Percentiles rank a stretch among this genome's conserved stretches.
phyloP scores from a whole-genome alignment of 2,113 vertebrate genomes.

The Anser cygnoides region DNA sequence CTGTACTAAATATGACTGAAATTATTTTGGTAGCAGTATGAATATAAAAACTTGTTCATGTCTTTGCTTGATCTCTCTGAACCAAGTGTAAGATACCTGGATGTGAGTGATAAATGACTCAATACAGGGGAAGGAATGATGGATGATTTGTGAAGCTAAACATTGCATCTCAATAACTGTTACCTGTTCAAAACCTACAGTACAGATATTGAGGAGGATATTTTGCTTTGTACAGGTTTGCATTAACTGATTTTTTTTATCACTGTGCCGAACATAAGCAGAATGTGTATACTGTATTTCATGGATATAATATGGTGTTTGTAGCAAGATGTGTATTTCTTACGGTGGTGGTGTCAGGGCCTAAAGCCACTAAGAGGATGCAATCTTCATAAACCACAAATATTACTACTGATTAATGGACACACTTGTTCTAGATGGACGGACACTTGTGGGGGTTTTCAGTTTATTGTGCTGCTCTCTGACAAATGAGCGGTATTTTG shows the following conservation, averaged over 20 bases:
- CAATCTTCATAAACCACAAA: not conserved
- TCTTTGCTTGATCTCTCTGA: not conserved
- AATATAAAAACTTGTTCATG: not conserved
- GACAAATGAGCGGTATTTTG: not conserved
- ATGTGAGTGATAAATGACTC: not conserved
- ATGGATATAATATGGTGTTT: not conserved
- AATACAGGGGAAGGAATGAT: not conserved
- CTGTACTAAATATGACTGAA: not conserved
- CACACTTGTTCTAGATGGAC: not conserved
- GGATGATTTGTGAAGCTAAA: not conserved
- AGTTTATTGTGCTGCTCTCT: not conserved
- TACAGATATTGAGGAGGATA: rapidly evolving
- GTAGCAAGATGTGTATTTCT: not conserved
- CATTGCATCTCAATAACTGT: not conserved
- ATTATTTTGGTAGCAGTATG: not conserved
- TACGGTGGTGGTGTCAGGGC: not conserved
- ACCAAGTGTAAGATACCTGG: not conserved
- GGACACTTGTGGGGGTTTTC: not conserved
- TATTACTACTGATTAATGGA: not conserved
- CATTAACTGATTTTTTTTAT: not conserved
- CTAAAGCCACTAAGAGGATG: not conserved
- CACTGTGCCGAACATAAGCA: not conserved
- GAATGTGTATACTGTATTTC: not conserved
- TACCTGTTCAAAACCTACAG: not conserved
- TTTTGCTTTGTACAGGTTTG: not conserved